Percentiles rank a stretch among this genome's conserved stretches.
These are phyloP conservation scores for Heteromormyrus szaboi DNA, from an alignment of 2,797 vertebrate species.

Conservation along the genomic window DNA sequence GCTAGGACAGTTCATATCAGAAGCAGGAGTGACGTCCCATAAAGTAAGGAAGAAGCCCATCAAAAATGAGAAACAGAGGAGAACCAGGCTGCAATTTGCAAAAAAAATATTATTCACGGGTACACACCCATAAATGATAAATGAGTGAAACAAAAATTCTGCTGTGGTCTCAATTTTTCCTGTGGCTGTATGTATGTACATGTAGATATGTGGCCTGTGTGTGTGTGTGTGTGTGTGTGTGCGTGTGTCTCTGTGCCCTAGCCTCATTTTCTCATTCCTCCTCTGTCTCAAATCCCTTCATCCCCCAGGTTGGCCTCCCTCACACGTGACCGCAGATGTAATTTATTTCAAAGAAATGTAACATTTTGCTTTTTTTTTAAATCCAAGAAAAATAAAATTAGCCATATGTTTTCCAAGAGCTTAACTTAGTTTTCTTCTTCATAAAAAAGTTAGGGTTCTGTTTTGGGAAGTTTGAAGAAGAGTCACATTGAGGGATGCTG, in stretches of 20 bases:
- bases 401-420: not conserved
- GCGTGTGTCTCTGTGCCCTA: not conserved
- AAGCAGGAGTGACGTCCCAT: too few species aligned
- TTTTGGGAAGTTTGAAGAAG: not conserved
- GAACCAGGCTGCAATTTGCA: too few species aligned
- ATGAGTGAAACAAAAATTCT: too few species aligned
- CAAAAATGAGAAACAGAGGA: too few species aligned
- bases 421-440: not conserved
- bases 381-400: not conserved
- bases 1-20: too few species aligned
- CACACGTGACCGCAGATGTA: not conserved
- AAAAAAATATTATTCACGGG: too few species aligned
- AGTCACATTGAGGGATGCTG: not conserved
- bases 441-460: not conserved
- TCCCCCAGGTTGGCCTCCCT: not conserved
- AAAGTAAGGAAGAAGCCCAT: too few species aligned
- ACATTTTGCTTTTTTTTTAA: not conserved
- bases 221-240: not conserved
- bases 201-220: not conserved
- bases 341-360: not conserved
- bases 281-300: not conserved
- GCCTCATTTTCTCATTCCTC: not conserved
- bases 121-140: too few species aligned
- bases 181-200: not conserved
- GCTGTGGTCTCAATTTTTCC: too few species aligned